phyloP scores from a whole-genome alignment of 2,888 invertebrate genomes.

The Synergus itoensis region DNA sequence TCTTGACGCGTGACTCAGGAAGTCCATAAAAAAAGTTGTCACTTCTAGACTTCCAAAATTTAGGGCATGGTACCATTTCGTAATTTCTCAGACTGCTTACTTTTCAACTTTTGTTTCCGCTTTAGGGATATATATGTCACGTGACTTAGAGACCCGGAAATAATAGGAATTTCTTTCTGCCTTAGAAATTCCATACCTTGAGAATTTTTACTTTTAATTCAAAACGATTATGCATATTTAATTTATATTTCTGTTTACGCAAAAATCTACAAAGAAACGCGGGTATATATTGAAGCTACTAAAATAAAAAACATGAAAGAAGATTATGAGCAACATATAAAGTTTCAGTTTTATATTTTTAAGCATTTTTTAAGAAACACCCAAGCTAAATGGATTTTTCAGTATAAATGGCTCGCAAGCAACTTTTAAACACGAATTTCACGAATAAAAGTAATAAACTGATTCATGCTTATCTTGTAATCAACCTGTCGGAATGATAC shows the following conservation, averaged over 20 bases:
- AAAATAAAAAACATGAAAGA: too few relatives aligned
- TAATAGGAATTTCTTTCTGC: neutral
- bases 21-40: neutral
- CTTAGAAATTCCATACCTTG: neutral
- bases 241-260: too few relatives aligned
- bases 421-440: slow-evolving; percentile 17
- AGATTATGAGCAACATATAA: too few relatives aligned
- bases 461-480: slow-evolving; percentile 28
- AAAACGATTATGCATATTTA: too few relatives aligned
- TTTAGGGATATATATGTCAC: neutral
- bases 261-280: too few relatives aligned
- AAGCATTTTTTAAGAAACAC: too few relatives aligned
- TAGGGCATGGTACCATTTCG: neutral
- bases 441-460: slow-evolving; percentile 19
- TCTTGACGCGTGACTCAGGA: slow-evolving; percentile 11
- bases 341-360: too few relatives aligned
- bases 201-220: too few relatives aligned
- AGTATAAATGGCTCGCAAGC: neutral
- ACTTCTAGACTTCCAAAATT: neutral
- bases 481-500: slow-evolving; percentile 11
- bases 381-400: neutral
- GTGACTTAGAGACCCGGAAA: neutral
- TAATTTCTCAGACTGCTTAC: neutral
- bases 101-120: neutral
- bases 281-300: too few relatives aligned